Percentiles rank a stretch among this genome's conserved stretches.
phyloP scores from a whole-genome alignment of 2,113 vertebrate genomes.

The Barnardius zonarius region DNA sequence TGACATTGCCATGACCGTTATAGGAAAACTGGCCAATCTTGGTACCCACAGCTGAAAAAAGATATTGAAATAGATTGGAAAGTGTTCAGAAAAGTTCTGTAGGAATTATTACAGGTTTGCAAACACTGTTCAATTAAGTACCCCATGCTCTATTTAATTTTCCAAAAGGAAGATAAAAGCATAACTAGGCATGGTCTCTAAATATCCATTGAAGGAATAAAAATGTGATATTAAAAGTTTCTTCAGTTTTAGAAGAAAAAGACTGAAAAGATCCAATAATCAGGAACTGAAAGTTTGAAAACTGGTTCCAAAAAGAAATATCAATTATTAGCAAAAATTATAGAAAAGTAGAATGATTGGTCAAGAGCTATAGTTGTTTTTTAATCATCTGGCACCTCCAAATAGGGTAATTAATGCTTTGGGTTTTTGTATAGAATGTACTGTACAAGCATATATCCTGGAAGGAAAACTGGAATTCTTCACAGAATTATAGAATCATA shows the following conservation, averaged over 20 bases:
- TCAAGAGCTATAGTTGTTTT: neutral
- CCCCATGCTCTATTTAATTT: constrained; percentile 34
- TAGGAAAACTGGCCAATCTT: neutral
- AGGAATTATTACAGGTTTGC: constrained; percentile 26
- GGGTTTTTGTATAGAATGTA: neutral
- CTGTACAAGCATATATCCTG: neutral
- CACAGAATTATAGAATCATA: neutral
- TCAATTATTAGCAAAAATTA: neutral
- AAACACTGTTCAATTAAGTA: constrained; percentile 3
- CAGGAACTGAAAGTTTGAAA: neutral
- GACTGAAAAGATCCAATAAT: neutral
- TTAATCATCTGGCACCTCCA: neutral
- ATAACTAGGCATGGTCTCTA: neutral
- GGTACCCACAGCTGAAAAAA: neutral
- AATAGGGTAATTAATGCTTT: neutral
- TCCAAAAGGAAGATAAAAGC: constrained; percentile 6
- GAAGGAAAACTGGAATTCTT: neutral
- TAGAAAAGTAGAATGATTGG: neutral
- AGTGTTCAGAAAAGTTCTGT: neutral
- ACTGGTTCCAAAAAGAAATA: neutral
- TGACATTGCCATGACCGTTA: neutral
- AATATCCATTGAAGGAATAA: constrained; percentile 16
- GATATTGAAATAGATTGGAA: neutral
- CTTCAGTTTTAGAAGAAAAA: neutral
- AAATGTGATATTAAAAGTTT: constrained; percentile 4